Evolutionary conservation across 2,797 vertebrate species (phyloP), one percentile per base, ranked within the genome.

Genomic region (Eulemur mongoz): DNA sequence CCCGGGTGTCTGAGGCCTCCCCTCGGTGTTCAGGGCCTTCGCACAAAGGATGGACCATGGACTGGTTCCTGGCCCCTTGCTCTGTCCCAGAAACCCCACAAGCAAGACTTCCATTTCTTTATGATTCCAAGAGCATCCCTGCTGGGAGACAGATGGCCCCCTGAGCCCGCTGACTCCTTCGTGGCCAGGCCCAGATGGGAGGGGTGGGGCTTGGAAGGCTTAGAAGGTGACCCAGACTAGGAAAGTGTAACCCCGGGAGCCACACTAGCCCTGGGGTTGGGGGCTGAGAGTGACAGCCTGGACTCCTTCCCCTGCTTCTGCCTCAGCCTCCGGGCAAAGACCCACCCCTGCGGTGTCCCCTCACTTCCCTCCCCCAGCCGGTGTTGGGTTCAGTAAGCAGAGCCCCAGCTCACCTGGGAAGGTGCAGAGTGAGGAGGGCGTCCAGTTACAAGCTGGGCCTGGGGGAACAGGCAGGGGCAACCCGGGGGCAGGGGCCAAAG

Each of bases 301-400:
- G 59, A 23, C 57, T 48, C n/a, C 52, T 61, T 69, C 23, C n/a
- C 30, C 35, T 54, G 23, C 32, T 52, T 25, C 17, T 30, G 72
- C 75, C 17, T 30, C 23, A 9, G 59, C 61, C 48, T 30, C 76
- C 52, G 2, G 8, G 32, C 40, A 30, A n/a, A 63, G 72, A n/a
- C 32, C 70, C 1, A 1, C 32, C 75, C 83, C 18, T 3, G 30
- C 15, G 30, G 50, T n/a, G 32, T 25, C 82, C 48, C 38, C 83
- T 90, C 67, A 4, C 65, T 50, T 18, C 14, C 52, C 50, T 10
- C 30, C 61, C 73, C 38, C 15, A 2, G 25, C 52, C 0, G 52
- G 91, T 83, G 52, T 91, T 93, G 91, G 82, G 35, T 97, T 97
- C 72, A 40, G 89, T 94, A 91, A 95, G 84, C 80, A 95, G 96